A percentile compares a stretch with the other conserved stretches of the same genome.
phyloP scores from a whole-genome alignment of 2,797 vertebrate genomes.

The Gymnoscopelus braueri region DNA sequence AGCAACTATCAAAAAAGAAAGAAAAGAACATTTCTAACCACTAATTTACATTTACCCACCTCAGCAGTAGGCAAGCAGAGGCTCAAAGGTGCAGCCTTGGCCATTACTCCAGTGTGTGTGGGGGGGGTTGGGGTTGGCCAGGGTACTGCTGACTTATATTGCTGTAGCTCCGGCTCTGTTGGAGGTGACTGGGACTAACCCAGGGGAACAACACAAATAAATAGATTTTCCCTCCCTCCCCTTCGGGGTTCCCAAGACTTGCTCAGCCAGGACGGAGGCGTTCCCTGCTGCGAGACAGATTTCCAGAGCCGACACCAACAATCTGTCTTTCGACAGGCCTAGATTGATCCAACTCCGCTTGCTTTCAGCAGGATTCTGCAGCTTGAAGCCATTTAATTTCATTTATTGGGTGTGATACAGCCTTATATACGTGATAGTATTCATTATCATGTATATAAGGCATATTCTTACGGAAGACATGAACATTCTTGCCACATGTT shows the following conservation, averaged over 20 bases:
- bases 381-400: constrained; percentile 23
- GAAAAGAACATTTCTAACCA: constrained; percentile 6
- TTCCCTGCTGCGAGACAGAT: constrained; percentile 30
- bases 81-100: constrained; percentile 9
- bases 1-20: not conserved
- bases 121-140: no score
- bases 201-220: constrained; percentile 18
- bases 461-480: constrained; percentile 4
- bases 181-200: constrained; percentile 21
- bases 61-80: constrained; percentile 10
- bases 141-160: not conserved
- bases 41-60: constrained; percentile 27
- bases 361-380: constrained; percentile 1
- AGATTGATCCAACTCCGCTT: constrained; percentile 36
- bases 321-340: constrained; percentile 33
- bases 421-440: constrained; percentile 4
- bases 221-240: constrained; percentile 7
- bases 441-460: constrained; percentile 25
- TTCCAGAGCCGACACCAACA: constrained; percentile 36
- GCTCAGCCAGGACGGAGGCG: constrained; percentile 8
- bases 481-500: constrained; percentile 6
- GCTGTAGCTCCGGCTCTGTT: constrained; percentile 1
- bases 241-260: not conserved
- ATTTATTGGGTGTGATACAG: constrained; percentile 28
- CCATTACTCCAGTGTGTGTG: no score